These are phyloP conservation scores for Tenualosa ilisha DNA, from an alignment of 2,797 vertebrate species.

Conservation along the genomic window DNA sequence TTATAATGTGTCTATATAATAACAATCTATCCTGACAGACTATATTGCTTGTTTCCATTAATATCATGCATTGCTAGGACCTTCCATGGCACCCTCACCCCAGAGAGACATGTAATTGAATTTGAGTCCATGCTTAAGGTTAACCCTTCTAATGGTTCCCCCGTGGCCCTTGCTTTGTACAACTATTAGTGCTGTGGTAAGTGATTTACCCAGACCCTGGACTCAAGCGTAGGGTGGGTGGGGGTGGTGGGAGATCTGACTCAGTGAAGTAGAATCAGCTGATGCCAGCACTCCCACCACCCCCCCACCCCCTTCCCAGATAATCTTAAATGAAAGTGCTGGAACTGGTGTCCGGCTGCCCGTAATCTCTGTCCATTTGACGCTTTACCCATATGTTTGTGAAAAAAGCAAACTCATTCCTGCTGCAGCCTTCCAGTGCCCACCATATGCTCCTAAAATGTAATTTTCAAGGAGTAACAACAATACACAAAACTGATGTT, in stretches of 20 bases:
- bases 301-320: conserved; percentile 11
- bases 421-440: not conserved
- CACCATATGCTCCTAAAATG: not conserved
- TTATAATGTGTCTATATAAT: not conserved
- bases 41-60: not conserved
- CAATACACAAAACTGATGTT: no score
- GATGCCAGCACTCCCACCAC: conserved; percentile 49
- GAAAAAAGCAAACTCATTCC: not conserved
- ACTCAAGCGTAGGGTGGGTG: conserved; percentile 35
- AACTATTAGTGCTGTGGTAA: conserved; percentile 48
- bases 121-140: conserved; percentile 46
- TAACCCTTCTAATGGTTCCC: conserved; percentile 50
- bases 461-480: not conserved
- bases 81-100: not conserved
- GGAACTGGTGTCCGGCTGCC: conserved; percentile 1
- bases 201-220: conserved; percentile 46
- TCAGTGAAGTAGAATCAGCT: conserved; percentile 50
- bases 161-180: conserved; percentile 45
- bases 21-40: not conserved
- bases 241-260: conserved; percentile 40
- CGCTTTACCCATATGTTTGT: not conserved
- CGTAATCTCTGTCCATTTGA: not conserved
- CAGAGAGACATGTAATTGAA: conserved; percentile 41
- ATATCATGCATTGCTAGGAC: not conserved
- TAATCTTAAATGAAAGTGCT: conserved; percentile 18